phyloP scores from a whole-genome alignment of 2,797 vertebrate species.

The Kryptolebias ocellatus region DNA sequence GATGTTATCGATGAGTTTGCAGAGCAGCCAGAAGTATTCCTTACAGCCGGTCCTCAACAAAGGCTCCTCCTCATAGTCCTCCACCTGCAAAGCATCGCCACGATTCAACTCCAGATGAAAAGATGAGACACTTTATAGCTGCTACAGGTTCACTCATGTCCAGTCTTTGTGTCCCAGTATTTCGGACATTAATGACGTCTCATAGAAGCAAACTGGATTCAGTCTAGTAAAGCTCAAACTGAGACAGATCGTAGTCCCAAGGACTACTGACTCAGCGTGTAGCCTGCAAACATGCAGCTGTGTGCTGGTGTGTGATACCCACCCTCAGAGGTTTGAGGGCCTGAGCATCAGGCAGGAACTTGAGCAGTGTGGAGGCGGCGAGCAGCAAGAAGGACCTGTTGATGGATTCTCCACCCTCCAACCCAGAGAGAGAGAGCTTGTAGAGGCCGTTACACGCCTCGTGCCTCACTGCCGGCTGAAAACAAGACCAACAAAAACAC shows the following conservation, averaged over 20 bases:
- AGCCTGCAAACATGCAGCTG: constrained; percentile 25
- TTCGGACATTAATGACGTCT: constrained; percentile 19
- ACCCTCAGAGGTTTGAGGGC: constrained; percentile 94
- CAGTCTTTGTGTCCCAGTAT: constrained; percentile 26
- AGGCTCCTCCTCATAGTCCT: constrained; percentile 97
- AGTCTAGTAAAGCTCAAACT: constrained; percentile 56
- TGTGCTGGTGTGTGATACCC: constrained; percentile 41
- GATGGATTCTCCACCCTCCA: constrained; percentile 97
- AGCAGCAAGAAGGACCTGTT: constrained; percentile 96
- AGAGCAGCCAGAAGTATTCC: constrained; percentile 99
- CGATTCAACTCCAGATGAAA: not conserved
- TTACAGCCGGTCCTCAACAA: constrained; percentile 94
- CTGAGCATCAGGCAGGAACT: constrained; percentile 98
- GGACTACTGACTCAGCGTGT: constrained; percentile 48
- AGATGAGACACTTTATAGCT: not conserved
- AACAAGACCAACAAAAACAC: not conserved
- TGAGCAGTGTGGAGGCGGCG: constrained; percentile 94
- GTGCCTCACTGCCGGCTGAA: constrained; percentile 92
- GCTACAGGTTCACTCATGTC: too few relatives aligned
- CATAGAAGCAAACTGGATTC: constrained; percentile 24
- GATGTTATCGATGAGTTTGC: constrained; percentile 99
- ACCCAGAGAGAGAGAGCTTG: constrained; percentile 94
- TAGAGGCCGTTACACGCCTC: constrained; percentile 98
- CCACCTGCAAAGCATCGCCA: constrained; percentile 81
- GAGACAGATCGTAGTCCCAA: constrained; percentile 37